Evolutionary conservation across 2,888 invertebrate genomes (phyloP), one percentile per base, ranked within the genome.

Genomic region (Saturnia japonica): DNA sequence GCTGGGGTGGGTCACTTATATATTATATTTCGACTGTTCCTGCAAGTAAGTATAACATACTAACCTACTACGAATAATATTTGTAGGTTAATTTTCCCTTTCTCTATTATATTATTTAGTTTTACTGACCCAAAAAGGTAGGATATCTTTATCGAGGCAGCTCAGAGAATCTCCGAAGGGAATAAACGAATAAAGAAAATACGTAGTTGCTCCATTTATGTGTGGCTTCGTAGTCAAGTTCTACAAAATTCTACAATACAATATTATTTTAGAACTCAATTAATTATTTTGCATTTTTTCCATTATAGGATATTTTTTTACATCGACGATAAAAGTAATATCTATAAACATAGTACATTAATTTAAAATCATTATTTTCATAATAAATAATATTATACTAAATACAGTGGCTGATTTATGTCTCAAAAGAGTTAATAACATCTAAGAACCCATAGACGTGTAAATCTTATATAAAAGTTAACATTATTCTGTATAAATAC

Each of bases 301-400:
- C 11, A 54, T 54, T 0, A 19, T n/a, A 45, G 45, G 12, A 6
- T 16, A n/a, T 51, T 51, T 51, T 51, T 51, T 3, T 51, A 9
- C 22, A 22, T 54, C 9, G 8, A 73, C 66, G 72, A 69, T 62
- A 62, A 47, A 34, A 69, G 57, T 69, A 42, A 45, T 28, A 62
- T 45, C 43, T 9, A n/a, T 8, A 54, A 16, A 1, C 12, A 14
- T 45, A 45, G 12, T 47, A 2, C 14, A 47, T 47, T 47, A 47
- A 16, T 47, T 47, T 1, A 47, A 4, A 34, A 34, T 34, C 2
- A 6, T 34, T 34, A 4, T 34, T 34, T 34, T 34, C 3, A 34
- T 6, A 34, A 34, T 34, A 34, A 34, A 34, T 34, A 34, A 34
- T 34, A 6, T 34, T 4, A 34, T 34, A 34, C 34, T 34, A 34